Percentiles rank a stretch among this genome's conserved stretches.
Evolutionary conservation across 2,113 vertebrate genomes (phyloP).

Genomic region (Solenodon paradoxus): DNA sequence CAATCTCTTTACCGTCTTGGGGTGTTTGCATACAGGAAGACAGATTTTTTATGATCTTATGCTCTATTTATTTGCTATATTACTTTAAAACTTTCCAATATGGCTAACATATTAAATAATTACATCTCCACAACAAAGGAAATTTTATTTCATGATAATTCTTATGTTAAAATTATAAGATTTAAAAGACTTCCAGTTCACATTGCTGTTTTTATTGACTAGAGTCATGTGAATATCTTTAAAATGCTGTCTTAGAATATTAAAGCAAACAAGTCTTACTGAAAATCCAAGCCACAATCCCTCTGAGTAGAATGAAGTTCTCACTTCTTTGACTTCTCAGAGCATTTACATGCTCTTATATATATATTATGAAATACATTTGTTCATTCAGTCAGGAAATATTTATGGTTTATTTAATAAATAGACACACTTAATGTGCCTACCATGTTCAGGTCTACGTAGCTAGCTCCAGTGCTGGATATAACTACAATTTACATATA

Average conservation of each 20-base stretch:
- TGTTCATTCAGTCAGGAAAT: not conserved
- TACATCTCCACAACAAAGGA: not conserved
- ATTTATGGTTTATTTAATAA: not conserved
- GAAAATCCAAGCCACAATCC: not conserved
- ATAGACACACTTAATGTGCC: not conserved
- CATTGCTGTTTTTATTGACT: not conserved
- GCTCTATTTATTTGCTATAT: not conserved
- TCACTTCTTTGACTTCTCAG: not conserved
- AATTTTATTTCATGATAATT: not conserved
- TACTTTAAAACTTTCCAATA: not conserved
- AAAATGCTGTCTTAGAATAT: not conserved
- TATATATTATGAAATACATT: not conserved
- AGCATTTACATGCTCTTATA: not conserved
- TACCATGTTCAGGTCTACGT: not conserved
- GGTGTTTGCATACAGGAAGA: not conserved
- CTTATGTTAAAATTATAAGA: not conserved
- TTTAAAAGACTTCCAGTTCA: not conserved
- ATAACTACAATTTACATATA: not conserved
- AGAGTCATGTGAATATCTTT: not conserved
- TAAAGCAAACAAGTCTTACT: not conserved
- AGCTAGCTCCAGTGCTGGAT: not conserved
- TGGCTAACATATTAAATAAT: not conserved
- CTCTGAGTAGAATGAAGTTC: not conserved
- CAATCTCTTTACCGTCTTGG: not conserved
- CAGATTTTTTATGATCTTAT: not conserved